Evolutionary conservation across 2,113 vertebrate genomes (phyloP).

Genomic region (Indicator indicator): DNA sequence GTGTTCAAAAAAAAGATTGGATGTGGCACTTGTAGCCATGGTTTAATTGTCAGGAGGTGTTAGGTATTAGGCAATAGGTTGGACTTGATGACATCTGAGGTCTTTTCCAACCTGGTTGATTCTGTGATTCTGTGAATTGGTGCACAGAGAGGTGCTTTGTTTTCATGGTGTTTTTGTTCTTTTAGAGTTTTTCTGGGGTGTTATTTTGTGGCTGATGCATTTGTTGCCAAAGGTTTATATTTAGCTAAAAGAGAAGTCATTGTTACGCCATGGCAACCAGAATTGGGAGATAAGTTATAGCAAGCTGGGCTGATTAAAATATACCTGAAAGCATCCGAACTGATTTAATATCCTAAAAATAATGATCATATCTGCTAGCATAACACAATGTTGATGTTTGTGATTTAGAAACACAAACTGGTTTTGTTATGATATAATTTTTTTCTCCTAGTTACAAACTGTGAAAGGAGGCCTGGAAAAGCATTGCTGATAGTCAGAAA

Average conservation of each 20-base stretch:
- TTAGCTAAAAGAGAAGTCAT: slow-evolving; percentile 68
- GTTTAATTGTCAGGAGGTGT: too few species aligned
- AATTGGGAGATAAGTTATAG: slow-evolving; percentile 58
- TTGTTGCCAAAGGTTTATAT: slow-evolving; percentile 70
- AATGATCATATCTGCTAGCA: slow-evolving; percentile 31
- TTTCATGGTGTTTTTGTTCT: not conserved
- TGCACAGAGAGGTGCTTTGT: not conserved
- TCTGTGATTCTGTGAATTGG: not conserved
- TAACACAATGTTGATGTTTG: slow-evolving; percentile 14
- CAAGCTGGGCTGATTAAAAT: slow-evolving; percentile 69
- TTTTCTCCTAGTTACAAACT: not conserved
- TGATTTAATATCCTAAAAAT: slow-evolving; percentile 74
- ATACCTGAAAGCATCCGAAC: slow-evolving; percentile 63
- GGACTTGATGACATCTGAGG: too few species aligned
- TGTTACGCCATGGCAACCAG: slow-evolving; percentile 72
- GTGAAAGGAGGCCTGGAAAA: not conserved
- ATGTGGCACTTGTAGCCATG: too few species aligned
- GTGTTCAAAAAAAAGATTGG: too few species aligned
- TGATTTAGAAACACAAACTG: slow-evolving; percentile 11
- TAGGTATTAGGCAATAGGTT: too few species aligned
- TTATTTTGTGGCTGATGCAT: slow-evolving; percentile 16
- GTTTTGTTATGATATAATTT: not conserved
- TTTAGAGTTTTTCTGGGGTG: not conserved
- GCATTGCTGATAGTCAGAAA: not conserved
- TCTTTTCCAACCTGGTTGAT: too few species aligned